A percentile compares a stretch with the other conserved stretches of the same genome.
Conservation (phyloP, 2,888 invertebrate genomes). For the Drosophila kanekoi region DNA sequence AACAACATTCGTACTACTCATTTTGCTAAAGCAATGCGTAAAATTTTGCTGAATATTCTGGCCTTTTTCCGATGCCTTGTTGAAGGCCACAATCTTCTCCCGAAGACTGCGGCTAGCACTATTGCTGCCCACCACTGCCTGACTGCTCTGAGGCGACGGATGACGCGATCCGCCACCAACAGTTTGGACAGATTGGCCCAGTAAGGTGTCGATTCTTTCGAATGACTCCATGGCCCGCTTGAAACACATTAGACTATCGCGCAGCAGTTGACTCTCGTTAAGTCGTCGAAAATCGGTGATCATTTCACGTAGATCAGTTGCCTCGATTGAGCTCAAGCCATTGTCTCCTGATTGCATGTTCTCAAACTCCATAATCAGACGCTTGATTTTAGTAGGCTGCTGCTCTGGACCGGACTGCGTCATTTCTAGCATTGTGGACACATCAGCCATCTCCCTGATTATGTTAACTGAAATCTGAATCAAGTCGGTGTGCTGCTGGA, state of each 20-base stretch:
- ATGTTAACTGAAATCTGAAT: constrained; percentile 67
- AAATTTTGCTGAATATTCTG: constrained; percentile 51
- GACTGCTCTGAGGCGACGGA: constrained; percentile 4
- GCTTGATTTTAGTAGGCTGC: constrained; percentile 60
- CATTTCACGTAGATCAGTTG: constrained; percentile 54
- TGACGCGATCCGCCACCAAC: background rate
- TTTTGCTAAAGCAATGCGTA: constrained; percentile 62
- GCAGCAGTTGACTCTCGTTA: constrained; percentile 65
- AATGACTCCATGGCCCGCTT: constrained; percentile 72
- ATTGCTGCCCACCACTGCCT: background rate
- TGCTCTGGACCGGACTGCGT: constrained; percentile 7
- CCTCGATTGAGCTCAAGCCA: constrained; percentile 26
- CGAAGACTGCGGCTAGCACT: constrained; percentile 53
- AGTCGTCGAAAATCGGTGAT: constrained; percentile 67
- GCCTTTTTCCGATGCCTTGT: constrained; percentile 44
- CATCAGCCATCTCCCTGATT: constrained; percentile 71
- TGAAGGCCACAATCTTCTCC: constrained; percentile 70
- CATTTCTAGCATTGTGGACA: constrained; percentile 51
- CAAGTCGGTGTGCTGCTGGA: constrained; percentile 60
- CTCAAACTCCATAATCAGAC: constrained; percentile 73
- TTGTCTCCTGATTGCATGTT: constrained; percentile 24
- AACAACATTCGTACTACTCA: constrained; percentile 35
- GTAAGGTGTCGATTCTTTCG: constrained; percentile 54
- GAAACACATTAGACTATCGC: constrained; percentile 65
- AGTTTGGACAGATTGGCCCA: constrained; percentile 19